These are phyloP conservation scores for Vidua chalybeata DNA, from an alignment of 2,113 vertebrate genomes.

Conservation along the genomic window DNA sequence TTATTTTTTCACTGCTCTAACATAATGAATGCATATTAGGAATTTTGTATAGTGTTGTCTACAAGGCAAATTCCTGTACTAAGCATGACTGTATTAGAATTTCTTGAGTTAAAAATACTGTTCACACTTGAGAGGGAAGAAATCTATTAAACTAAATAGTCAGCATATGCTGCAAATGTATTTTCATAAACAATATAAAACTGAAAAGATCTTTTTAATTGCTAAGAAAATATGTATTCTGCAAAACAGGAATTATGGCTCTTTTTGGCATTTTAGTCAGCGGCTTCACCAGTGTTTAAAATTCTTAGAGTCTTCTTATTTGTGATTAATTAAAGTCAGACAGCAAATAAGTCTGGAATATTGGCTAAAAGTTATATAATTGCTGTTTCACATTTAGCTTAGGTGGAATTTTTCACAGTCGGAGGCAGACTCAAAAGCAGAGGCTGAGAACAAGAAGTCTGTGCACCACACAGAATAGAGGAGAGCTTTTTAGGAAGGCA, in stretches of 20 bases:
- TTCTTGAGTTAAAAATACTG: not conserved
- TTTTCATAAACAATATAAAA: not conserved
- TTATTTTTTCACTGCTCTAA: not conserved
- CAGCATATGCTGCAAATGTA: not conserved
- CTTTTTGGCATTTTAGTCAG: not conserved
- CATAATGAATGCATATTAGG: not conserved
- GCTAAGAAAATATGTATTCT: not conserved
- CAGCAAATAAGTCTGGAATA: not conserved
- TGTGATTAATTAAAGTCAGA: not conserved
- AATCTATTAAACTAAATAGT: not conserved
- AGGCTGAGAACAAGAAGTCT: not conserved
- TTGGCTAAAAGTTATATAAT: not conserved
- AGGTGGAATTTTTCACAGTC: not conserved
- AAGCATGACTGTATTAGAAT: not conserved
- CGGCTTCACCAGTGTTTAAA: not conserved
- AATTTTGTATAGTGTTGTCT: not conserved
- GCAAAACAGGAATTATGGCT: not conserved
- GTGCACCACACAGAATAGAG: not conserved
- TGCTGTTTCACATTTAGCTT: not conserved
- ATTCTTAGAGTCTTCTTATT: not conserved
- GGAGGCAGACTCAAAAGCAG: not conserved
- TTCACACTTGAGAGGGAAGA: not conserved
- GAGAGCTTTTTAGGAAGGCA: not conserved
- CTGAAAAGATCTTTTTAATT: not conserved
- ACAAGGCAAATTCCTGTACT: not conserved